Evolutionary conservation across 2,797 vertebrate species (phyloP), one percentile per base, ranked within the genome.

Genomic region (Enteromius mattozi): DNA sequence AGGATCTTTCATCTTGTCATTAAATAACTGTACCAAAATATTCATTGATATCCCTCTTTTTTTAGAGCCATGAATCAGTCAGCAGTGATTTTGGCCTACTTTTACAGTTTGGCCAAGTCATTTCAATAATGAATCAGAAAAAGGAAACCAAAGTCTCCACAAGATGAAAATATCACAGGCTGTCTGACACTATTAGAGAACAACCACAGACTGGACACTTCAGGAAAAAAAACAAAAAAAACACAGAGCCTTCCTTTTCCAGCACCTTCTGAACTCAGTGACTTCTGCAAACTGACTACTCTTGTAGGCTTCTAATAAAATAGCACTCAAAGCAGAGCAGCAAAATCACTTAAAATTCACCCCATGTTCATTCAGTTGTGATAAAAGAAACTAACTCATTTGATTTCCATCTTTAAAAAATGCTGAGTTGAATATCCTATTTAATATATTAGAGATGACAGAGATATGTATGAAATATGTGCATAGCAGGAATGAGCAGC

Each of bases 101-200:
- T 86, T 42, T 82, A 83, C 21, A 54, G 51, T 56, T 71, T 71
- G 65, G 82, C 68, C 37, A 24, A 81, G 79, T 79, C 79, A 79
- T 88, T 89, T 88, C 81, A 84, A 85, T 49, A 68, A 35, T 14
- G 61, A 82, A 70, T 76, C 85, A 70, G 49, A 68, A 82, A 78
- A 70, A 30, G 49, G 24, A 78, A 70, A 78, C 65, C 66, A 37
- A 80, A 35, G 49, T 45, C 12, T 77, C 21, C 24, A 47, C 40
- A 77, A 51, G 49, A 69, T 59, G 65, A 72, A 72, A 68, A 24
- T 42, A 30, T 45, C 40, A 63, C 14, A 17, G 51, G 19, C 21
- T 21, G 51, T 47, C 56, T 51, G 65, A 63, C 47, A 10, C 49
- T 56, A 68, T 42, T 24, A 42, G 72, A 51, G 45, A 77, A 30